Conservation (phyloP, 2,113 vertebrate species). For the Hyperoodon ampullatus region DNA sequence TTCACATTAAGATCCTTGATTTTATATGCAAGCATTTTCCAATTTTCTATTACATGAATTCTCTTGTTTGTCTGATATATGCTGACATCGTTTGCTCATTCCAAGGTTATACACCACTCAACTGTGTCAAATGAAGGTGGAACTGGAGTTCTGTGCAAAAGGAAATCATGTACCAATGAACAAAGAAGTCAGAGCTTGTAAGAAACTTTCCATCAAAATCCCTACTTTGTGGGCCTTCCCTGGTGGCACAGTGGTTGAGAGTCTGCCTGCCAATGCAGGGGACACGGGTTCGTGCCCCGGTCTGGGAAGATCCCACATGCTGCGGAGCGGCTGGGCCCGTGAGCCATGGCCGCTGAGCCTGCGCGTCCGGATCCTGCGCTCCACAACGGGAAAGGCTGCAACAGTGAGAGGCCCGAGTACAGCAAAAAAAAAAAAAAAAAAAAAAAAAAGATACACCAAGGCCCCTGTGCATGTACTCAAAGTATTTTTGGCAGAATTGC, state of each 20-base stretch:
- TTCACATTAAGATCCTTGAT: conserved; percentile 10
- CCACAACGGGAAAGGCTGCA: no score
- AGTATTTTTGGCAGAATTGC: not conserved
- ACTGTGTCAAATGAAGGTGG: conserved; percentile 21
- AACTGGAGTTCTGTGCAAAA: conserved; percentile 11
- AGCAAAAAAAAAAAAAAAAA: no score
- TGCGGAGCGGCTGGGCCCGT: no score
- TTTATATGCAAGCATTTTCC: conserved; percentile 46
- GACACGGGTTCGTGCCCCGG: no score
- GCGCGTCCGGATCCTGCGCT: no score
- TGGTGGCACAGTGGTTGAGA: no score
- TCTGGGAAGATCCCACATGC: no score
- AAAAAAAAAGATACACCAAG: not conserved
- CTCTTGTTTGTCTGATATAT: conserved; percentile 14
- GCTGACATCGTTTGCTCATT: not conserved
- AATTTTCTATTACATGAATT: conserved; percentile 47
- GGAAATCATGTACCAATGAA: conserved; percentile 40
- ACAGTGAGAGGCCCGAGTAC: no score
- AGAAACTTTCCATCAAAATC: not conserved
- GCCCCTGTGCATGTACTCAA: not conserved
- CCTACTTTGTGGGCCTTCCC: not conserved
- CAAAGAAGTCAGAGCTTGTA: conserved; percentile 3
- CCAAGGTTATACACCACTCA: conserved; percentile 32
- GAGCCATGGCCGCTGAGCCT: no score
- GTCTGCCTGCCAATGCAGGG: no score